Conservation (phyloP, 2,888 invertebrate species). For the Notodonta ziczac region DNA sequence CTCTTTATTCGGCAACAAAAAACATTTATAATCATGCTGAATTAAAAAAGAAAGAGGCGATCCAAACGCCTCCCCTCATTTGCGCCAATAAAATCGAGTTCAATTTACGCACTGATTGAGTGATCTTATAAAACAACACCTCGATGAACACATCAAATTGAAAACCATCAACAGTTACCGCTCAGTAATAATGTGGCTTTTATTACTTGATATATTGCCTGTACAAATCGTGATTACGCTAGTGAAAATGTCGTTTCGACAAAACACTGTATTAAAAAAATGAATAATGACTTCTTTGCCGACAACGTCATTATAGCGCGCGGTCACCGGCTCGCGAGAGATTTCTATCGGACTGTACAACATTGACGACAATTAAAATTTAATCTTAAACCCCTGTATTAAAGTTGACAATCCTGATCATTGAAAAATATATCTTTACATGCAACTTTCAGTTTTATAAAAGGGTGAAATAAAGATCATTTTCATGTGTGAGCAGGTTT, state of each 20-base stretch:
- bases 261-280: conserved; percentile 83
- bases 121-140: conserved; percentile 47
- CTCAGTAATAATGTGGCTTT: conserved; percentile 67
- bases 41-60: conserved; percentile 38
- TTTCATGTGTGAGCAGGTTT: conserved; percentile 40
- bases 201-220: conserved; percentile 80
- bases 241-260: conserved; percentile 84
- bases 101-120: conserved; percentile 49
- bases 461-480: conserved; percentile 39
- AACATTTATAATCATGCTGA: conserved; percentile 32
- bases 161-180: conserved; percentile 73
- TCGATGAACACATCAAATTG: conserved; percentile 78
- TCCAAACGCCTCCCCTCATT: conserved; percentile 40
- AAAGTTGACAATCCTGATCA: conserved; percentile 38
- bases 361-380: conserved; percentile 33
- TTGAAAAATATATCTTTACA: conserved; percentile 21
- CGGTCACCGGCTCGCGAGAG: conserved; percentile 71
- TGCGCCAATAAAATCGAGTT: conserved; percentile 40
- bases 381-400: conserved; percentile 36
- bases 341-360: conserved; percentile 69
- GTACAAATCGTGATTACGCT: conserved; percentile 80
- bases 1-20: conserved; percentile 30
- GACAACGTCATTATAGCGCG: conserved; percentile 77
- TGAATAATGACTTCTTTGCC: conserved; percentile 83
- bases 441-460: conserved; percentile 55